These are phyloP conservation scores for Columba livia DNA, from an alignment of 2,113 vertebrate species.

Conservation along the genomic window DNA sequence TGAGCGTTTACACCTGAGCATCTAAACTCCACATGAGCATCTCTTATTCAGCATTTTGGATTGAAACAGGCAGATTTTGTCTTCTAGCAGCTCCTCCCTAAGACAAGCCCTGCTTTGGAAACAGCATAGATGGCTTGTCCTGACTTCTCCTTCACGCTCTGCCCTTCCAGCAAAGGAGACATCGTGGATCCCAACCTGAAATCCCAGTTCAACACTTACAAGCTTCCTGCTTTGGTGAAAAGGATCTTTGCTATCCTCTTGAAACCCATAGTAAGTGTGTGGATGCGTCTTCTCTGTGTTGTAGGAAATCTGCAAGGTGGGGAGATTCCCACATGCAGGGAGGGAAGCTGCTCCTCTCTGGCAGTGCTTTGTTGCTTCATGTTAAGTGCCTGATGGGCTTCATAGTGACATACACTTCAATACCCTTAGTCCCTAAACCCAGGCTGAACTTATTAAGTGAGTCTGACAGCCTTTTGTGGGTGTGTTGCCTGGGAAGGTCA, in stretches of 20 bases:
- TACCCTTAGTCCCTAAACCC: neutral
- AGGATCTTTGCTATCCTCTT: constrained; percentile 75
- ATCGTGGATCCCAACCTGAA: constrained; percentile 76
- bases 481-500: neutral
- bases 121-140: neutral
- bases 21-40: neutral
- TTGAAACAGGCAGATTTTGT: neutral
- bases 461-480: neutral
- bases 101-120: neutral
- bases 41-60: neutral
- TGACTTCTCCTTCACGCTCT: neutral
- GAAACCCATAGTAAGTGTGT: constrained; percentile 80
- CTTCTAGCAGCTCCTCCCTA: neutral
- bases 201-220: constrained; percentile 47
- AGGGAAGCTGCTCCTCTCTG: neutral
- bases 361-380: neutral
- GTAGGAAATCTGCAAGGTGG: neutral
- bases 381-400: neutral
- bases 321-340: accelerated
- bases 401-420: neutral
- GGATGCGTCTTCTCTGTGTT: neutral
- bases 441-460: neutral
- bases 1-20: neutral
- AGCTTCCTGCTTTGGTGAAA: constrained; percentile 76
- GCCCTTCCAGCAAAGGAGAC: constrained; percentile 75